Base-by-base conservation (phyloP, 2,888 invertebrate genomes). In the Drosophila macrothrix region DNA sequence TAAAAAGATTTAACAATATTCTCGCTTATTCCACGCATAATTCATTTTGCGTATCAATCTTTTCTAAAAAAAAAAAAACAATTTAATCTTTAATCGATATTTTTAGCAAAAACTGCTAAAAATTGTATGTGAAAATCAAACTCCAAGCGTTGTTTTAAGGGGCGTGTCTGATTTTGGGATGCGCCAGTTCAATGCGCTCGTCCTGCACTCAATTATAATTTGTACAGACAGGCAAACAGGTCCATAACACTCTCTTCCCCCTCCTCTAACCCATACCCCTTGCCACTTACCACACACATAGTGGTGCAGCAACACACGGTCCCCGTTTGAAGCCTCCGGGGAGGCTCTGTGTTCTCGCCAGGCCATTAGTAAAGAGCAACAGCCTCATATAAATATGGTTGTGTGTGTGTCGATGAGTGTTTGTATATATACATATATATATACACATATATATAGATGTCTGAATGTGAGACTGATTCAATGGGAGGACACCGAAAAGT, bases 201-300 rank as follows among this genome's bases (percentile, higher is more conserved):
- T 71, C 71, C 67, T 78, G 88, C 90, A 88, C 85, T 85, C 90
- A 85, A 90, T 85, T 85, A 85, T 84, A 80, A 88, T 90, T 90
- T 90, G 83, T 74, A 39, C 76, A 84, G 84, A 70, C 86, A 74
- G 86, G 70, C 78, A 82, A 59, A 82, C 72, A 70, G 67, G 31
- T 55, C 60, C 60, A 49, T n/a, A 56, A 67, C 78, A 50, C 65
- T 22, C 29, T 49, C 39, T 54, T 58, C 54, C 10, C 19, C 16
- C 16, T 2, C 31, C 25, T 16, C 7, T 14, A 14, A 22, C 46
- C 6, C 46, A 22, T 14, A 14, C 46, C 46, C 1, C 7, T 4
- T 46, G 3, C 7, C 25, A 2, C 22, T 25, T 46, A 3, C 7
- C 46, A 35, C 33, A 5, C 12, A 25, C 46, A 46, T 0, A 7